Evolutionary conservation across 2,113 vertebrate species (phyloP), one percentile per base, ranked within the genome.

Genomic region (Syrrhaptes paradoxus): DNA sequence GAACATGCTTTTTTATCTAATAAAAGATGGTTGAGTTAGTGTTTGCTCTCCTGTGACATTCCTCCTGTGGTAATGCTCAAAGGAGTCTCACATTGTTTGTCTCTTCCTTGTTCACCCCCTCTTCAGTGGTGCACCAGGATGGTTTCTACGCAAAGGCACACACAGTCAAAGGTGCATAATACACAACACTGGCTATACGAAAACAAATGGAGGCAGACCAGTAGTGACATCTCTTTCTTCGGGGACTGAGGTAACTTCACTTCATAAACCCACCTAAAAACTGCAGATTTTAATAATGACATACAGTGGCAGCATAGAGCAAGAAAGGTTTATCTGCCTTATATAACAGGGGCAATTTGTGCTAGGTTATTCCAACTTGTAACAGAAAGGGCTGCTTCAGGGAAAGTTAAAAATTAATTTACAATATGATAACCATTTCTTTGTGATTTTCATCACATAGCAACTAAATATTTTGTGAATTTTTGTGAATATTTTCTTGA

Each of bases 81-180:
- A 18, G 19, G 11, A 45, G 6, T 55, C 57, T 17, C 18, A 22
- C 6, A 7, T 26, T n/a, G 7, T 46, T 57, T 68, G 11, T 34
- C 25, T 48, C 3, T 52, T 73, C 31, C 6, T 41, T 68, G 29
- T 70, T 79, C 26, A 29, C 2, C 4, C 4, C 1, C 16, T 77
- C 17, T 51, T 67, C 36, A 65, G 17, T 7, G 4, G 10, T 20
- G 13, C 8, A 17, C 9, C 8, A 22, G 25, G 9, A 55, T 3
- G 6, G 4, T 17, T 85, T 58, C 29, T 57, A 26, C 28, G 46
- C 25, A 62, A 85, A 74, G 57, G 1, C 6, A 25, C 28, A 45
- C 1, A 16, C 0, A 1, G 25, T 24, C 22, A 17, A 62, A 59
- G 10, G 4, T 32, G 5, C 1, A 10, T 46, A 45, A 45, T 7